Base-by-base conservation (phyloP, 2,888 invertebrate species). In the Acrocyrtus sp. region DNA sequence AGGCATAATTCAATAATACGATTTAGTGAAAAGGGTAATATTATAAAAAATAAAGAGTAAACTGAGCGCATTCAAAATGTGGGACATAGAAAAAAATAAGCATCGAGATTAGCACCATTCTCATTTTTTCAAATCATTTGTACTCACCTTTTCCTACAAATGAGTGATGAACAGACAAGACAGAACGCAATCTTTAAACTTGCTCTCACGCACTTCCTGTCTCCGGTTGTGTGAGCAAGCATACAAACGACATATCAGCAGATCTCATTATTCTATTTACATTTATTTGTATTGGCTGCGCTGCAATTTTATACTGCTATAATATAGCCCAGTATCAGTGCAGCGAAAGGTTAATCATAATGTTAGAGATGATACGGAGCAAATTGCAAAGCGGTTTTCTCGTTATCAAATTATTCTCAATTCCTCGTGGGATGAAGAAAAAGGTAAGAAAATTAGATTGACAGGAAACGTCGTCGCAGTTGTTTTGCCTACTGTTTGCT, bases 91-190 rank as follows among this genome's bases (percentile, higher is more conserved):
- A 65, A 51, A 68, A 67, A 65, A 51, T 57, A 39, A 27, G 51
- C 48, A 62, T 58, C 17, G 50, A 47, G 22, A 54, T 56, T 69
- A 61, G 47, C 54, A 41, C 61, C 45, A 61, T 68, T 47, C 34
- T 61, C 68, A 62, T 50, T 57, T 57, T 54, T 48, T 53, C 61
- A 27, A 56, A 70, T 62, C 62, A 70, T 70, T 70, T 70, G 70
- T 57, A 57, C 24, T 48, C n/a, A n/a, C 43, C 61, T 70, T 56
- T 56, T 57, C 15, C 34, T 61, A 70, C 54, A 69, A 60, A 61
- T 69, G 6, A 5, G 5, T 17, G 5, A 6, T 6, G 19, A 45
- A n/a, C 17, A 45, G 47, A 19, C 19, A 45, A 45, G 19, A 57
- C 65, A 12, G 5, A 34, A 8, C 27, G 21, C 39, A 39, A 19